Percentiles rank a stretch among this genome's conserved stretches.
Evolutionary conservation across 2,797 vertebrate genomes (phyloP).

Genomic region (Anomalospiza imberbis): DNA sequence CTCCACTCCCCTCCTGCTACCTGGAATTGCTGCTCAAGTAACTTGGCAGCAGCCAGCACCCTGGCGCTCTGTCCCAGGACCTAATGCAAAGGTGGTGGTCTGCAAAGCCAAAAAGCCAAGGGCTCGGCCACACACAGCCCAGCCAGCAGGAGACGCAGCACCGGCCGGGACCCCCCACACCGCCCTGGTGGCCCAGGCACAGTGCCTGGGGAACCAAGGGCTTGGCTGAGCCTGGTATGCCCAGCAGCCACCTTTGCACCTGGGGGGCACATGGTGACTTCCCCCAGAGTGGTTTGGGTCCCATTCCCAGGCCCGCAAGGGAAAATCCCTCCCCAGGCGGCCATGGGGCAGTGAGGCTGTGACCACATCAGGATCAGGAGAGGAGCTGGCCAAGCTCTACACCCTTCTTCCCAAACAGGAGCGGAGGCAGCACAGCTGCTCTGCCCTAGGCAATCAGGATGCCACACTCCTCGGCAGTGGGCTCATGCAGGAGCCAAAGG

Average conservation of each 20-base stretch:
- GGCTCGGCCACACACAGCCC: background rate
- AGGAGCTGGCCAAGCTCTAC: background rate
- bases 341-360: background rate
- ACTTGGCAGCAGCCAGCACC: background rate
- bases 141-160: background rate
- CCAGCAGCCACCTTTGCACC: background rate
- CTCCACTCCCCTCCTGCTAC: background rate
- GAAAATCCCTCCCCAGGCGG: background rate
- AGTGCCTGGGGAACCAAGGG: rapidly evolving
- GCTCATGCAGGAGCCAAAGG: background rate
- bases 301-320: background rate
- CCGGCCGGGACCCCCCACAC: rapidly evolving
- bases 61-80: rapidly evolving
- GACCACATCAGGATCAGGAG: background rate
- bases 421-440: background rate
- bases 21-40: background rate
- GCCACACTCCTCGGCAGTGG: rapidly evolving
- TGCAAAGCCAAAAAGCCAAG: background rate
- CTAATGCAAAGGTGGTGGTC: background rate
- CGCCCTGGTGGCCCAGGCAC: background rate
- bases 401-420: background rate
- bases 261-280: rapidly evolving
- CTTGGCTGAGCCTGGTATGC: rapidly evolving
- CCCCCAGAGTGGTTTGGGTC: rapidly evolving
- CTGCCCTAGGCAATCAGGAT: background rate